These are phyloP conservation scores for Lucinisca nassula DNA, from an alignment of 2,888 invertebrate species.

Conservation along the genomic window DNA sequence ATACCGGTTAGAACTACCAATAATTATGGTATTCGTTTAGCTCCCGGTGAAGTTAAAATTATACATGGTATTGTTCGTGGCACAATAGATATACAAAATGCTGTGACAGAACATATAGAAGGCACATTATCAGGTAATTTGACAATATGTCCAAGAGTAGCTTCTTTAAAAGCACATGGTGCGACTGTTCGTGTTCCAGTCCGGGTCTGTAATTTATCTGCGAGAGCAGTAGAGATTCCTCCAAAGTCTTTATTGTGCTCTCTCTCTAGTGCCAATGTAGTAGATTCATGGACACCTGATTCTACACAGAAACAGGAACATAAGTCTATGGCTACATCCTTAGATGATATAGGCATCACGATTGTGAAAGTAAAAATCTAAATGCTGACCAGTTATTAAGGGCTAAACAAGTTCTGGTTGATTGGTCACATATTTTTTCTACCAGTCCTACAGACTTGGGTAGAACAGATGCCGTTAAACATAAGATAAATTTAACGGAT, in stretches of 20 bases:
- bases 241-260: constrained; percentile 23
- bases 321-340: background rate
- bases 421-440: constrained; percentile 38
- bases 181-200: constrained; percentile 19
- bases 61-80: constrained; percentile 12
- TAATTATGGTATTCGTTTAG: background rate
- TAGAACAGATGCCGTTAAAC: constrained; percentile 18
- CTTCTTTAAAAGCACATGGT: constrained; percentile 3
- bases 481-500: too few species aligned
- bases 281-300: constrained; percentile 12
- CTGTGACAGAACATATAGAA: constrained; percentile 14
- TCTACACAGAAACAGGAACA: background rate
- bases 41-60: constrained; percentile 2
- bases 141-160: constrained; percentile 29
- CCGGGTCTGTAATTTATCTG: constrained; percentile 32
- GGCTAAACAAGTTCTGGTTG: constrained; percentile 21
- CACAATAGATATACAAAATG: background rate
- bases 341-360: background rate
- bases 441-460: constrained; percentile 41
- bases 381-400: constrained; percentile 22
- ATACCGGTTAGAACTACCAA: constrained; percentile 19
- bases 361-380: background rate
- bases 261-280: constrained; percentile 14
- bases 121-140: background rate
- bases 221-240: background rate